phyloP scores from a whole-genome alignment of 2,797 vertebrate genomes.

The Enteromius fasciolatus region DNA sequence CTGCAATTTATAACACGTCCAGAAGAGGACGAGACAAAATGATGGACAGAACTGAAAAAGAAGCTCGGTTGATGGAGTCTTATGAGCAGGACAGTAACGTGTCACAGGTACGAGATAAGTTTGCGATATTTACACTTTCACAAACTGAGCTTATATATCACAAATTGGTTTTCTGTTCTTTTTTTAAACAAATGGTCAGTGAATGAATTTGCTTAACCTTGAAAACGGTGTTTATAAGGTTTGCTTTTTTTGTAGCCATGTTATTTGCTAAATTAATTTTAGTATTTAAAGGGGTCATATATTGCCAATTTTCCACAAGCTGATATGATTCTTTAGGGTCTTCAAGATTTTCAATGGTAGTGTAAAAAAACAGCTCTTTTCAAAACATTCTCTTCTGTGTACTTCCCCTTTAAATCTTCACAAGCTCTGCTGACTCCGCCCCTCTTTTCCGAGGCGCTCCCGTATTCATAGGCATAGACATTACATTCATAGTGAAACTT shows the following conservation, averaged over 20 bases:
- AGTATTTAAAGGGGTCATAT: neutral
- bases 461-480: too few relatives aligned
- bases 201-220: neutral
- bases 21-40: conserved; percentile 63
- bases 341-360: too few relatives aligned
- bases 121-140: neutral
- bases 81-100: conserved; percentile 69
- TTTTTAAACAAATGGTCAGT: neutral
- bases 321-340: too few relatives aligned
- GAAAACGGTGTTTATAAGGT: neutral
- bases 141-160: neutral
- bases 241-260: too few relatives aligned
- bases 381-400: too few relatives aligned
- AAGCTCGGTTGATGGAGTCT: conserved; percentile 68
- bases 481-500: too few relatives aligned
- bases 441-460: too few relatives aligned
- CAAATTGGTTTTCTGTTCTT: neutral
- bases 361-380: too few relatives aligned
- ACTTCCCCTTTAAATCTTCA: too few relatives aligned
- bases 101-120: conserved; percentile 68
- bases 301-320: too few relatives aligned
- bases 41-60: conserved; percentile 65
- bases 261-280: neutral
- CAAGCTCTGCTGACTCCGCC: too few relatives aligned
- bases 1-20: conserved; percentile 73